Conservation (phyloP, 2,888 invertebrate species). For the Crepidodera aurea region DNA sequence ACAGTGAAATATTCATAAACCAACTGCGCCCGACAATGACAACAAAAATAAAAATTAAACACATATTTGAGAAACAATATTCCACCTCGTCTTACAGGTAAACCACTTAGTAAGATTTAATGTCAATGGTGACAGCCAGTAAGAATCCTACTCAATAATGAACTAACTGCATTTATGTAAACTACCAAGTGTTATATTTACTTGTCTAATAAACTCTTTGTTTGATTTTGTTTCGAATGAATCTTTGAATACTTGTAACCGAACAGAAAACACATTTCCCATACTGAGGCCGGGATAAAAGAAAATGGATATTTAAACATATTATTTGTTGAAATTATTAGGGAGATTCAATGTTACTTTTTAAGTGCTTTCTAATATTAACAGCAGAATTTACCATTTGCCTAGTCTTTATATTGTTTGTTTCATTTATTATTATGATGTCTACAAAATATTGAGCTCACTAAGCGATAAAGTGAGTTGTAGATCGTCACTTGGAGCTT, state of each 20-base stretch:
- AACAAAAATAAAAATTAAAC: conserved; percentile 14
- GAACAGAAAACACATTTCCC: conserved; percentile 31
- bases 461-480: too few relatives aligned
- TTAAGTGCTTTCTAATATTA: conserved; percentile 33
- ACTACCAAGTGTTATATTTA: conserved; percentile 37
- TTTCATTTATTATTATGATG: conserved; percentile 15
- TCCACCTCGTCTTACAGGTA: conserved; percentile 28
- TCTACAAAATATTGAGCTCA: too few relatives aligned
- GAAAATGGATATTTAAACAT: conserved; percentile 36
- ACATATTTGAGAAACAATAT: conserved; percentile 22
- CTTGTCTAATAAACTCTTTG: conserved; percentile 36
- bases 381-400: conserved; percentile 12
- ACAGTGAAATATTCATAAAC: conserved; percentile 9
- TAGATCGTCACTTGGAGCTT: too few relatives aligned
- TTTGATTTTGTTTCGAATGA: conserved; percentile 36
- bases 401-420: conserved; percentile 8
- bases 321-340: conserved; percentile 35
- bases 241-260: conserved; percentile 33
- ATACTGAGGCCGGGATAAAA: conserved; percentile 29
- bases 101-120: conserved; percentile 39
- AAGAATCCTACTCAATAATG: conserved; percentile 37
- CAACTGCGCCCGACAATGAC: not conserved
- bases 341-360: conserved; percentile 16
- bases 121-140: conserved; percentile 39
- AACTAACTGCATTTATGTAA: conserved; percentile 41